Base-by-base conservation (phyloP, 2,888 invertebrate genomes). In the Aleiodes testaceus region DNA sequence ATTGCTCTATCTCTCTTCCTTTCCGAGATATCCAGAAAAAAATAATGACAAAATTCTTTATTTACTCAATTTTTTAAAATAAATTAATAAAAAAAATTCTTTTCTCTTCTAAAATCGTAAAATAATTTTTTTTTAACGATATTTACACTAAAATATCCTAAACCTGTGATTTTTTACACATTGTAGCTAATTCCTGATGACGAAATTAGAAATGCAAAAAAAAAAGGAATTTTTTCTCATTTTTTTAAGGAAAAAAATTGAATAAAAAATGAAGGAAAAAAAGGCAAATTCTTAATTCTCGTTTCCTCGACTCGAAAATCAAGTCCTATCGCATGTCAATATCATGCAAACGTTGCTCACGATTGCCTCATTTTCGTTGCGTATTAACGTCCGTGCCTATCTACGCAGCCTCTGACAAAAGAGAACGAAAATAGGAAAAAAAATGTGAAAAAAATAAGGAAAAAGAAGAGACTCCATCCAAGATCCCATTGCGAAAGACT, bases 401-500 rank as follows among this genome's bases (percentile, higher is more conserved):
- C 59, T 11, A 16, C 49, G 30, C 55, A 55, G 30, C 12, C n/a
- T 26, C 30, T n/a, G 26, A 22, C 26, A 47, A 49, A 65, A 44
- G 42, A n/a, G 11, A 44, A 44, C 45, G 20, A 44, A 20, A 20
- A 63, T 20, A 63, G 12, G 50, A 30, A 53, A 52, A 53, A 50
- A 66, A 66, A 66, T 9, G 36, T 26, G n/a, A 50, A 50, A 36
- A 36, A 66, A 42, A 50, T 44, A 16, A 53, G 45, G n/a, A 59
- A 12, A 67, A 67, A 45, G 55, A 66, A 44, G 18, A 36, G 42
- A 30, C 26, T 55, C 26, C 5, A 55, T 36, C 42, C 12, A n/a
- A 22, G 66, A 67, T 55, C 47, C 47, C 22, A 59, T 67, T 67
- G 67, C 55, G 59, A 67, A 67, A 67, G 47, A 16, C 16, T 30